Evolutionary conservation across 2,797 vertebrate species (phyloP), one percentile per base, ranked within the genome.

Genomic region (Anisognathus igniventris): DNA sequence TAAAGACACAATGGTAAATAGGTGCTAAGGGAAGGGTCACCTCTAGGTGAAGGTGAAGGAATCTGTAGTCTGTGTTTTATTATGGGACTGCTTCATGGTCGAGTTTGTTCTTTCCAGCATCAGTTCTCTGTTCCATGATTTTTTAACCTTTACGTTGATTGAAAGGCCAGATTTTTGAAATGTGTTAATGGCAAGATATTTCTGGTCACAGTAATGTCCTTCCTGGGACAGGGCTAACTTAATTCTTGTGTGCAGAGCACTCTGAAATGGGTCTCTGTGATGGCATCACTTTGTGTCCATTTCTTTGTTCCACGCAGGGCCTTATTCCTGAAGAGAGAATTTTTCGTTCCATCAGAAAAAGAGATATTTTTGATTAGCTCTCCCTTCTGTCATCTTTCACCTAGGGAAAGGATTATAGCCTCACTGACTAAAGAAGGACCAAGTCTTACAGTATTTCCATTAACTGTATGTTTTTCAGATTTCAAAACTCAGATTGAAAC

Each of bases 301-400:
- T 70, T 9, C 23, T 14, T 42, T 66, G 12, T 88, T 76, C 15
- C 27, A 14, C 0, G 0, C 0, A 0, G 7, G 12, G 6, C 25
- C 16, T 71, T 83, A 14, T 39, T 82, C 16, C 33, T 22, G 7
- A 60, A 75, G 27, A 66, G 24, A 51, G 9, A 90, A 48, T 58
- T 83, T 89, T 58, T 79, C 23, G 18, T 76, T 75, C 24, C 14
- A 8, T 67, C 10, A 48, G 42, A 70, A 50, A n/a, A 47, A 65
- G 47, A 48, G 21, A 8, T n/a, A 44, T 12, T 40, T 67, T 76
- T 13, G 76, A 45, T 62, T 71, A 30, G 35, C 18, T 71, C 47
- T 72, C 18, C 27, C 8, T 64, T 86, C 50, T 68, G n/a, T 50
- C 8, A 30, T 12, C 21, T 83, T 64, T 79, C 14, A 30, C 12